Conservation (phyloP, 1,140 invertebrate genomes). For the Portunus trituberculatus region DNA sequence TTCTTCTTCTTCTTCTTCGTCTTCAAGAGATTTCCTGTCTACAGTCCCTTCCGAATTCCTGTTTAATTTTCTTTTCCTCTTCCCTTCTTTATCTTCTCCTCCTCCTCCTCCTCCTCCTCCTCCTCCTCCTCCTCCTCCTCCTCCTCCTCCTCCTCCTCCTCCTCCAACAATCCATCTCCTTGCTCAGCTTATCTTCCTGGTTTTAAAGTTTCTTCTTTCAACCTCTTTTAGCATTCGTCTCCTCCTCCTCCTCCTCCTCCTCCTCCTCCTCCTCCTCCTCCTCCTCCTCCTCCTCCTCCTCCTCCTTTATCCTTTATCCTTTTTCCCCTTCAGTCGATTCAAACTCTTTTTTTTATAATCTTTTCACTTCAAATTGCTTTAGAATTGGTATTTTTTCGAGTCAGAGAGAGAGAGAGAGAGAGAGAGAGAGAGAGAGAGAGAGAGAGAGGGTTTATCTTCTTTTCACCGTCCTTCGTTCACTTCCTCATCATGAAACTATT, state of each 20-base stretch:
- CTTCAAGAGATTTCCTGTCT: too few species aligned
- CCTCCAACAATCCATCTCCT: neutral
- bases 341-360: too few species aligned
- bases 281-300: neutral
- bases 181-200: neutral
- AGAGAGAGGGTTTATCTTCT: too few species aligned
- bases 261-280: too few species aligned
- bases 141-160: neutral
- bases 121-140: neutral
- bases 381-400: too few species aligned
- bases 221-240: conserved; percentile 10
- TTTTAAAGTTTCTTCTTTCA: conserved; percentile 10
- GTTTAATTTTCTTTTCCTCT: too few species aligned
- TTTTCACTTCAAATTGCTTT: too few species aligned
- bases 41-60: too few species aligned
- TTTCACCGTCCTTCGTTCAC: neutral
- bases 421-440: too few species aligned
- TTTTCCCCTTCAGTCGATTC: too few species aligned
- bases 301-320: too few species aligned
- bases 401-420: too few species aligned
- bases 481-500: neutral
- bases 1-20: neutral
- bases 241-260: neutral
- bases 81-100: neutral
- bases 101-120: neutral